These are phyloP conservation scores for Criorhina ranunculi DNA, from an alignment of 2,888 invertebrate species.

Conservation along the genomic window DNA sequence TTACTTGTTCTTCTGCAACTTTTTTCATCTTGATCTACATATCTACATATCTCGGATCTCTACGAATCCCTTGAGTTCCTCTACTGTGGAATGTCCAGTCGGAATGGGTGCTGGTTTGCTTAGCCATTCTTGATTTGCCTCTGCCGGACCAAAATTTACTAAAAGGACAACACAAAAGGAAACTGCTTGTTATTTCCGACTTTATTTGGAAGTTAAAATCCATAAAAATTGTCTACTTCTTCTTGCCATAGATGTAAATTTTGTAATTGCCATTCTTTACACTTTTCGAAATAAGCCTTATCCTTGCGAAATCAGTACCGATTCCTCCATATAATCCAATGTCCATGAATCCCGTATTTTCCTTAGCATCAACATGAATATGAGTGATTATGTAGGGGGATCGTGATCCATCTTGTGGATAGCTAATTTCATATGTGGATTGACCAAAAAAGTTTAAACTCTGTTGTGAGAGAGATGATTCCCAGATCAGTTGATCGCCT, in stretches of 20 bases:
- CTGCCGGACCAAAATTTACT: too few species aligned
- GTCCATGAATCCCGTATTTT: constrained; percentile 39
- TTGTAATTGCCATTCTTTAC: constrained; percentile 25
- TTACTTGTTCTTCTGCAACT: too few species aligned
- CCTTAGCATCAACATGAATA: constrained; percentile 41
- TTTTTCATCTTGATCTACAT: too few species aligned
- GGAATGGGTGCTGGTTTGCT: too few species aligned
- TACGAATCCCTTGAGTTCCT: too few species aligned
- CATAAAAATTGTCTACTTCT: constrained; percentile 22
- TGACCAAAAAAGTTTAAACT: constrained; percentile 36
- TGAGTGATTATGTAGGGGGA: constrained; percentile 43
- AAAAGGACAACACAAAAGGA: too few species aligned
- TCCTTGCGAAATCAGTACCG: constrained; percentile 36
- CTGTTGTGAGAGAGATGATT: constrained; percentile 33
- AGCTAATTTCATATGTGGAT: constrained; percentile 18
- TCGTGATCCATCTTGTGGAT: constrained; percentile 36
- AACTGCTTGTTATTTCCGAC: neutral
- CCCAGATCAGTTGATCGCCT: constrained; percentile 54
- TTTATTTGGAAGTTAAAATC: neutral
- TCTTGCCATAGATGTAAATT: constrained; percentile 53
- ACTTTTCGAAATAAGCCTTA: constrained; percentile 42
- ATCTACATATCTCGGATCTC: too few species aligned
- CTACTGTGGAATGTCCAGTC: too few species aligned
- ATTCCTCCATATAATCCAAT: constrained; percentile 17
- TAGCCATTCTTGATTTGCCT: too few species aligned